A percentile compares a stretch with the other conserved stretches of the same genome.
These are phyloP conservation scores for Mylabris sibirica DNA, from an alignment of 2,888 invertebrate species.

Conservation along the genomic window DNA sequence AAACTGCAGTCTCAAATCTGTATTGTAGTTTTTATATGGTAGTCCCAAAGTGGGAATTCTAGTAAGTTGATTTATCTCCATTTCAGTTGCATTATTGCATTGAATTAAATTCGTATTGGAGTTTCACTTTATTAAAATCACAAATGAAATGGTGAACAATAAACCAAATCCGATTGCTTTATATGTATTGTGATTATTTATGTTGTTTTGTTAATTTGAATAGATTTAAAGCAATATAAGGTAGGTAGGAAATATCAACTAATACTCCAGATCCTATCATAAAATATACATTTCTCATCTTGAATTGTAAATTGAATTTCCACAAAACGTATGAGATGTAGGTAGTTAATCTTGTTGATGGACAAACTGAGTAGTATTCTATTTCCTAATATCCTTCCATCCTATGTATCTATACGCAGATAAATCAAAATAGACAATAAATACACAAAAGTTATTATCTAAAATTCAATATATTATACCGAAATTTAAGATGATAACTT, in stretches of 20 bases:
- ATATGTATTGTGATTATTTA: not conserved
- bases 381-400: not conserved
- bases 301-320: not conserved
- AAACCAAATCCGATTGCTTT: not conserved
- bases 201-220: not conserved
- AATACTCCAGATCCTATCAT: not conserved
- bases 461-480: too few species aligned
- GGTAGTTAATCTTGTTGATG: not conserved
- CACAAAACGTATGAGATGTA: not conserved
- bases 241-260: not conserved
- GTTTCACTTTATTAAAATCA: too few species aligned
- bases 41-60: too few species aligned
- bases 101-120: too few species aligned
- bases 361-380: not conserved
- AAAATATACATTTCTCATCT: not conserved
- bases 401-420: not conserved
- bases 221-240: not conserved
- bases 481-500: too few species aligned
- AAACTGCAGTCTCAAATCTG: too few species aligned
- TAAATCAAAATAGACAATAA: not conserved
- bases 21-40: too few species aligned
- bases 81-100: too few species aligned
- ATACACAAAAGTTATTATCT: too few species aligned
- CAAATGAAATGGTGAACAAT: too few species aligned
- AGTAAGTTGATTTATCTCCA: too few species aligned